Percentiles rank a stretch among this genome's conserved stretches.
Evolutionary conservation across 2,797 vertebrate genomes (phyloP).

Genomic region (Paramormyrops hopkinsi): DNA sequence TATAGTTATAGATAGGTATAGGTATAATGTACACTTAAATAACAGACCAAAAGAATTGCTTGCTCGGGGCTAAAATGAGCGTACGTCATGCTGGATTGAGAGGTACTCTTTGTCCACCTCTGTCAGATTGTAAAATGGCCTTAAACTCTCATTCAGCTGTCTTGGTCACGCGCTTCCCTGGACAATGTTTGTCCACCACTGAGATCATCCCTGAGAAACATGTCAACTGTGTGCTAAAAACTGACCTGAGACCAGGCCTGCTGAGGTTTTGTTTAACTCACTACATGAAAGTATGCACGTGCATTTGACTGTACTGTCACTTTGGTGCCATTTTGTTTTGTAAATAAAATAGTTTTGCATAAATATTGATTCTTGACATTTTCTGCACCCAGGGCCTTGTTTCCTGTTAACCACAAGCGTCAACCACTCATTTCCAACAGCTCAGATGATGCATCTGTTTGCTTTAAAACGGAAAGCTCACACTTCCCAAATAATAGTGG

Average conservation of each 20-base stretch:
- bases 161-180: slow-evolving; percentile 74
- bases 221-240: slow-evolving; percentile 64
- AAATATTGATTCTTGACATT: slow-evolving; percentile 40
- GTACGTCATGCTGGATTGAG: slow-evolving; percentile 61
- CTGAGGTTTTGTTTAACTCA: slow-evolving; percentile 63
- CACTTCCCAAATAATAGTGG: not conserved
- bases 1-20: not conserved
- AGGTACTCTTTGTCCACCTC: slow-evolving; percentile 67
- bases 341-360: slow-evolving; percentile 99
- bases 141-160: slow-evolving; percentile 79
- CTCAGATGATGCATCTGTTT: not conserved
- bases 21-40: slow-evolving; percentile 36
- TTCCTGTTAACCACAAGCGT: not conserved
- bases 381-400: not conserved
- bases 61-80: slow-evolving; percentile 56
- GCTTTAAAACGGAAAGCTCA: not conserved
- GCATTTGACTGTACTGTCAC: slow-evolving; percentile 79
- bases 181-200: slow-evolving; percentile 86
- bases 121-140: slow-evolving; percentile 72
- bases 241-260: slow-evolving; percentile 63
- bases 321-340: slow-evolving; percentile 93
- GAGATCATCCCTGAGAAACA: slow-evolving; percentile 68
- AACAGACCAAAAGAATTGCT: slow-evolving; percentile 56
- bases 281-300: slow-evolving; percentile 75
- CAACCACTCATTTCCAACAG: not conserved